A percentile compares a stretch with the other conserved stretches of the same genome.
Evolutionary conservation across 2,113 vertebrate species (phyloP).

Genomic region (Eurystomus gularis): DNA sequence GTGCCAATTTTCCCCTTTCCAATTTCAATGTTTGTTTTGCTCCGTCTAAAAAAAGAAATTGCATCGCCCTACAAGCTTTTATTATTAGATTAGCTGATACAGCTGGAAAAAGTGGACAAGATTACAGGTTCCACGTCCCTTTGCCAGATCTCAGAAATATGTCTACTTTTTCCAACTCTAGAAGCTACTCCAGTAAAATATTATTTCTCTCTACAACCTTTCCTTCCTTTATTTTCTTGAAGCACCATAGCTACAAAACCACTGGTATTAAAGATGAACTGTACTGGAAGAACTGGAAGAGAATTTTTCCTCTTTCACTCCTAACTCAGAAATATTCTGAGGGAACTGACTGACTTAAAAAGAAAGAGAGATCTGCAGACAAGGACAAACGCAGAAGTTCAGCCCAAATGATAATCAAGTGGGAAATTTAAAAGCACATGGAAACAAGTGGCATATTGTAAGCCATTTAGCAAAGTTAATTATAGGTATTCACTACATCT

Average conservation of each 20-base stretch:
- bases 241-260: not conserved
- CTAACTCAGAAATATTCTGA: not conserved
- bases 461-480: conserved; percentile 57
- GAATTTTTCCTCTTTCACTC: not conserved
- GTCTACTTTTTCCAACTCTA: conserved; percentile 31
- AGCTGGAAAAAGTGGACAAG: conserved; percentile 44
- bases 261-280: not conserved
- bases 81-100: conserved; percentile 53
- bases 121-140: not conserved
- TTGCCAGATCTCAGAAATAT: conserved; percentile 8
- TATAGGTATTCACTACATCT: conserved; percentile 34
- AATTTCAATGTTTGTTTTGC: conserved; percentile 44
- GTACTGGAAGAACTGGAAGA: not conserved
- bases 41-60: conserved; percentile 45
- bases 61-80: not conserved
- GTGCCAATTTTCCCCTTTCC: conserved; percentile 46
- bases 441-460: conserved; percentile 44
- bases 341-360: not conserved
- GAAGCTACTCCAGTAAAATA: conserved; percentile 7
- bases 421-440: conserved; percentile 26
- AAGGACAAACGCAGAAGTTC: not conserved
- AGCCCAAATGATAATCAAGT: not conserved
- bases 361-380: not conserved
- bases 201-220: not conserved
- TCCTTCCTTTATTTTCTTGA: not conserved